These are phyloP conservation scores for Drosophila elegans DNA, from an alignment of 1,140 invertebrate genomes.

Conservation along the genomic window DNA sequence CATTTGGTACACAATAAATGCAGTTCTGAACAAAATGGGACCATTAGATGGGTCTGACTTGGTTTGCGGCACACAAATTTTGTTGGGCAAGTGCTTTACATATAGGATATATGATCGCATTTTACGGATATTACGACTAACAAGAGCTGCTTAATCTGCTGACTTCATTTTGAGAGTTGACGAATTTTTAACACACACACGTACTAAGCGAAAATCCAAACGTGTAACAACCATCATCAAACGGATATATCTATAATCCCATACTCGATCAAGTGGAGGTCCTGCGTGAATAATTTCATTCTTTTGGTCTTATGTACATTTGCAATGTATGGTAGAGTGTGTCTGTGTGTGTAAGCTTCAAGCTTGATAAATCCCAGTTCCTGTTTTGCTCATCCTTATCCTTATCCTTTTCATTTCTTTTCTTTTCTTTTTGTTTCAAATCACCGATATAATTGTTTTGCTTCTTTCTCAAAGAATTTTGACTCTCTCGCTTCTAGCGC, in stretches of 20 bases:
- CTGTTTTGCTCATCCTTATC: slow-evolving; percentile 45
- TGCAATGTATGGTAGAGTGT: slow-evolving; percentile 45
- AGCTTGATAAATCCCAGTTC: slow-evolving; percentile 80
- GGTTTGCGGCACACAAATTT: slow-evolving; percentile 20
- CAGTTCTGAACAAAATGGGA: slow-evolving; percentile 26
- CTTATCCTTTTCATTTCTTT: background rate
- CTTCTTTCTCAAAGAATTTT: slow-evolving; percentile 76
- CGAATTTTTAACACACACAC: slow-evolving; percentile 30
- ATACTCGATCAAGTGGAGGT: slow-evolving; percentile 31
- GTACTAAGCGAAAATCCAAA: slow-evolving; percentile 23
- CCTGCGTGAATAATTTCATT: slow-evolving; percentile 26
- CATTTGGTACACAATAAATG: slow-evolving; percentile 27
- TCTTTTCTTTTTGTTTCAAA: slow-evolving; percentile 48
- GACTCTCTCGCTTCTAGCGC: slow-evolving; percentile 47
- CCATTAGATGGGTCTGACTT: slow-evolving; percentile 5
- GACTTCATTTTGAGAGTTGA: slow-evolving; percentile 6
- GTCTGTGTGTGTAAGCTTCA: slow-evolving; percentile 61
- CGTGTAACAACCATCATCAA: slow-evolving; percentile 45
- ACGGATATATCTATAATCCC: slow-evolving; percentile 13
- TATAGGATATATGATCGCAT: slow-evolving; percentile 20
- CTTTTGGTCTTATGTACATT: slow-evolving; percentile 48
- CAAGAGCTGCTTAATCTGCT: slow-evolving; percentile 26
- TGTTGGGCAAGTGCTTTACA: slow-evolving; percentile 45
- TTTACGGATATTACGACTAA: slow-evolving; percentile 40
- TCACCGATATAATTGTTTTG: slow-evolving; percentile 62